phyloP scores from a whole-genome alignment of 2,797 vertebrate species.

The Periophthalmus magnuspinnatus region DNA sequence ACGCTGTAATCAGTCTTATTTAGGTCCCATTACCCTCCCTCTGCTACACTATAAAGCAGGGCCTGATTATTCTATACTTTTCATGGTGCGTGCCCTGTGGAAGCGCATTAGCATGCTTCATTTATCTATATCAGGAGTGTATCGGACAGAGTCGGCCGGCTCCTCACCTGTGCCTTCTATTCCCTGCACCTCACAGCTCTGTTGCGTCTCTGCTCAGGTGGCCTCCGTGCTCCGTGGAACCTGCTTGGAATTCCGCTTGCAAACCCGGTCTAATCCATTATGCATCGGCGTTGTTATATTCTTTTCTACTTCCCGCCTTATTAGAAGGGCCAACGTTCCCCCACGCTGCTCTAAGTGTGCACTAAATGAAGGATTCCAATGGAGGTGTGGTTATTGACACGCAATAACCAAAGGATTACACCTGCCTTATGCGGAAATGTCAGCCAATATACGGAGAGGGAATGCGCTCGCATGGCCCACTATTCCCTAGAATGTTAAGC shows the following conservation, averaged over 20 bases:
- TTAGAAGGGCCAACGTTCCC: conserved; percentile 62
- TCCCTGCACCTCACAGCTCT: conserved; percentile 66
- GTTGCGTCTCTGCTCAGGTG: conserved; percentile 66
- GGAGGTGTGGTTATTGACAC: conserved; percentile 67
- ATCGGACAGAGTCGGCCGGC: conserved; percentile 65
- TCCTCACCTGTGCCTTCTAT: conserved; percentile 59
- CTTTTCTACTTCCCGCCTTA: conserved; percentile 53
- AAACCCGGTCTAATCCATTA: conserved; percentile 69
- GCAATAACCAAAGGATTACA: conserved; percentile 67
- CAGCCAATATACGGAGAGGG: conserved; percentile 50
- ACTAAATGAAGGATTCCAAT: conserved; percentile 64
- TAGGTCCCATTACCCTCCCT: conserved; percentile 25
- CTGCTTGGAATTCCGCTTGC: conserved; percentile 67
- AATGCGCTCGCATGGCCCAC: conserved; percentile 38
- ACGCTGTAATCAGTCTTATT: conserved; percentile 20
- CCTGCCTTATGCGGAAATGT: conserved; percentile 62
- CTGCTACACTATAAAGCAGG: conserved; percentile 38
- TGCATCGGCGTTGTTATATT: conserved; percentile 69
- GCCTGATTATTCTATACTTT: conserved; percentile 44
- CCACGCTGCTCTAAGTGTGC: conserved; percentile 48
- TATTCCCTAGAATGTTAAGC: conserved; percentile 61
- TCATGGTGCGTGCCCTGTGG: conserved; percentile 44
- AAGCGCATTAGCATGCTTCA: conserved; percentile 73
- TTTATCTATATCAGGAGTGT: conserved; percentile 72
- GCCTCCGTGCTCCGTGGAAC: conserved; percentile 37